phyloP scores from a whole-genome alignment of 2,113 vertebrate genomes.

The Gasterosteus nipponicus region DNA sequence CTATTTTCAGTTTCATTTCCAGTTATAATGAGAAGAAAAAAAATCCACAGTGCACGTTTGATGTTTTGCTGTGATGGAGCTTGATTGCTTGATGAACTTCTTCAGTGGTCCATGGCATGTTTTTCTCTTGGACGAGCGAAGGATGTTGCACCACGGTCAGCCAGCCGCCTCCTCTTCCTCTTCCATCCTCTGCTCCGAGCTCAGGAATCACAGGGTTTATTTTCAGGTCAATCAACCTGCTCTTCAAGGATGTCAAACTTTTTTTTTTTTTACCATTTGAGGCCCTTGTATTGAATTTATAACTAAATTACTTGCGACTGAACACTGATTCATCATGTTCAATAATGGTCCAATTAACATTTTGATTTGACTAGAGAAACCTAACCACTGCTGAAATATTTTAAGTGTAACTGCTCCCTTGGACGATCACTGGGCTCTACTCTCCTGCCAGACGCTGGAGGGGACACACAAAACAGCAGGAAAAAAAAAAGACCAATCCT shows the following conservation, averaged over 20 bases:
- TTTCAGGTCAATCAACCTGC: constrained; percentile 35
- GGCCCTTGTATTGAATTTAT: constrained; percentile 26
- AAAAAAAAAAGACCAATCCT: constrained; percentile 25
- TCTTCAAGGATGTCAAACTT: constrained; percentile 26
- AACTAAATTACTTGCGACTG: constrained; percentile 26
- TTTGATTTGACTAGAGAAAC: constrained; percentile 32
- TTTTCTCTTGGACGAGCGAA: constrained; percentile 23
- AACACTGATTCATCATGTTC: constrained; percentile 8
- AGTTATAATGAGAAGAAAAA: constrained; percentile 89
- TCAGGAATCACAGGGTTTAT: constrained; percentile 51
- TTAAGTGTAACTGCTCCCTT: constrained; percentile 26
- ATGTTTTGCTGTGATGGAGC: constrained; percentile 69
- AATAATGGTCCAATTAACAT: constrained; percentile 44
- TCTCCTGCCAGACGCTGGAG: constrained; percentile 64
- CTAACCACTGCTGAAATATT: constrained; percentile 19
- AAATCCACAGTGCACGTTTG: constrained; percentile 86
- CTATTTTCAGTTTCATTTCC: constrained; percentile 85
- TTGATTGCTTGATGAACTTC: constrained; percentile 67
- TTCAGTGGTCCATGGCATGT: constrained; percentile 70
- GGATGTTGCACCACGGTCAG: constrained; percentile 32
- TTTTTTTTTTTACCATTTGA: constrained; percentile 2
- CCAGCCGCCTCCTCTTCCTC: constrained; percentile 36
- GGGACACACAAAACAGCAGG: constrained; percentile 47
- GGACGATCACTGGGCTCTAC: constrained; percentile 48
- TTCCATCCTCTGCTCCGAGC: constrained; percentile 20